A percentile compares a stretch with the other conserved stretches of the same genome.
These are phyloP conservation scores for Melanocharis versteri DNA, from an alignment of 2,113 vertebrate genomes.

Conservation along the genomic window DNA sequence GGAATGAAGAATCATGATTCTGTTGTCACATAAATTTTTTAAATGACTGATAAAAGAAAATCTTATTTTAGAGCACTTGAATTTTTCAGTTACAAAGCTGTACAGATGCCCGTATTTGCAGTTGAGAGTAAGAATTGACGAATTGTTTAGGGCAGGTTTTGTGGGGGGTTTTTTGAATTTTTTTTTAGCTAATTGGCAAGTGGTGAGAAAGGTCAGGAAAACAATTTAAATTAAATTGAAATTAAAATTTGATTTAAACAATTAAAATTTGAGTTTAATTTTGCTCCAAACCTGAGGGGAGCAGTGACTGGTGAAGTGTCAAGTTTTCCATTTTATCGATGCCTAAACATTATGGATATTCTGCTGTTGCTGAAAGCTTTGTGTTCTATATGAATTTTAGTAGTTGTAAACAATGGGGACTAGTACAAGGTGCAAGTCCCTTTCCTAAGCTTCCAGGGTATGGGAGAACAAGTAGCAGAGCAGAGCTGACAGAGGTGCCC, in stretches of 20 bases:
- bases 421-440: neutral
- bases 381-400: neutral
- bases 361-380: neutral
- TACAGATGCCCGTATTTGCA: neutral
- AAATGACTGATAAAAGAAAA: neutral
- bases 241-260: neutral
- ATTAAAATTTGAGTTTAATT: neutral
- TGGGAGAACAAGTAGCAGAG: neutral
- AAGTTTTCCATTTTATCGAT: neutral
- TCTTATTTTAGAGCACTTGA: neutral
- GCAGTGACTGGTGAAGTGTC: neutral
- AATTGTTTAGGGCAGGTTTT: neutral
- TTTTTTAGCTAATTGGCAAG: neutral
- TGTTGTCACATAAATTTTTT: neutral
- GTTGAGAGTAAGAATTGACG: neutral
- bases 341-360: neutral
- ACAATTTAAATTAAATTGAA: neutral
- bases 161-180: fast-evolving
- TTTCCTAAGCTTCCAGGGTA: neutral
- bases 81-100: neutral
- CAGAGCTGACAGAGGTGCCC: neutral
- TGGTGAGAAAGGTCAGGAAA: neutral
- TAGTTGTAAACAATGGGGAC: neutral
- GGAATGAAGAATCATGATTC: neutral
- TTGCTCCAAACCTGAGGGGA: fast-evolving